A percentile compares a stretch with the other conserved stretches of the same genome.
Conservation (phyloP, 2,113 vertebrate genomes). For the Cynopterus brachyotis region DNA sequence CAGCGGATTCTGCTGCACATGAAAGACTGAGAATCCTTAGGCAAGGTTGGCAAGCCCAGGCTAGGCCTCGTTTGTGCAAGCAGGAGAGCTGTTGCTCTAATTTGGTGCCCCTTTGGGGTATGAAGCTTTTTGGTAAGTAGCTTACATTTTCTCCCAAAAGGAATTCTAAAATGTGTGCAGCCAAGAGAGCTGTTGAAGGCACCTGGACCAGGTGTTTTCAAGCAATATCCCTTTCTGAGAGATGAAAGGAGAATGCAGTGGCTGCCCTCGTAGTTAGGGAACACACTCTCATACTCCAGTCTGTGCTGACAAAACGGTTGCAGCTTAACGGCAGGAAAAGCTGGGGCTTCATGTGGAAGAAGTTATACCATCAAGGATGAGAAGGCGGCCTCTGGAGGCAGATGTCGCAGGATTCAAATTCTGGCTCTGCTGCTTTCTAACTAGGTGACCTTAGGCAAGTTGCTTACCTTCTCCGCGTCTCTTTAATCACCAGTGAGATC, state of each 20-base stretch:
- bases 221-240: neutral
- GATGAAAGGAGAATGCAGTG: neutral
- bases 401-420: neutral
- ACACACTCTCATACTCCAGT: neutral
- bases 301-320: neutral
- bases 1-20: too few species aligned
- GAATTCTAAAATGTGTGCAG: neutral
- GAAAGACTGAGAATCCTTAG: neutral
- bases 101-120: neutral
- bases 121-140: neutral
- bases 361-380: neutral
- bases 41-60: neutral
- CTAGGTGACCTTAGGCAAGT: neutral
- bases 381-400: neutral
- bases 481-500: neutral
- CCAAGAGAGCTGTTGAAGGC: neutral
- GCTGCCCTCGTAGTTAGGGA: neutral
- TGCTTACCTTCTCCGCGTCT: neutral
- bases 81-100: neutral
- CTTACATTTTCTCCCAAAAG: slow-evolving; percentile 4
- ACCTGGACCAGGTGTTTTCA: neutral
- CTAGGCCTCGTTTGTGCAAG: neutral
- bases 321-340: neutral
- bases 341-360: neutral
- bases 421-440: neutral